Conservation (phyloP, 2,888 invertebrate species). For the Abrostola tripartita region DNA sequence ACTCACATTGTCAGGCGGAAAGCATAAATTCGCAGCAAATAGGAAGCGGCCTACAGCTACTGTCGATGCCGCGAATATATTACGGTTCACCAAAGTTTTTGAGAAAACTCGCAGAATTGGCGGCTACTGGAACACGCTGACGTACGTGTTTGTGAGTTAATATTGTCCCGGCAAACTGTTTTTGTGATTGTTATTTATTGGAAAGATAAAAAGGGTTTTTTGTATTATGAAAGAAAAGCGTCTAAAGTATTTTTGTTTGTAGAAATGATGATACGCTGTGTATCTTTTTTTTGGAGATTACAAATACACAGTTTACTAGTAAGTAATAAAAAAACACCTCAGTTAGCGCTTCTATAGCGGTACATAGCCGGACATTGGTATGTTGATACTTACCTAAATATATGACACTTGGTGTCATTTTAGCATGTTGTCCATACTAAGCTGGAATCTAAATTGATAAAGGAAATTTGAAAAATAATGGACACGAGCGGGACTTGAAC, state of each 20-base stretch:
- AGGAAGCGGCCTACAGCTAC: constrained; percentile 41
- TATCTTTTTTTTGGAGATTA: too few relatives aligned
- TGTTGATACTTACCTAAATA: too few relatives aligned
- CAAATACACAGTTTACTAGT: too few relatives aligned
- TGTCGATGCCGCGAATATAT: constrained; percentile 46
- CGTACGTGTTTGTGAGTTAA: constrained; percentile 13
- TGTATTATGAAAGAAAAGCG: neutral
- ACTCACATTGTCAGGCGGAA: constrained; percentile 39
- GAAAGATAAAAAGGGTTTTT: neutral
- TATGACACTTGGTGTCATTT: too few relatives aligned
- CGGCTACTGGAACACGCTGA: constrained; percentile 19
- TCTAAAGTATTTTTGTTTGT: constrained; percentile 1
- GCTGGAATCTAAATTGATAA: too few relatives aligned
- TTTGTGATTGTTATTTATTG: constrained; percentile 23
- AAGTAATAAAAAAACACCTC: too few relatives aligned
- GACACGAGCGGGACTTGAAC: too few relatives aligned
- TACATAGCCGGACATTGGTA: too few relatives aligned
- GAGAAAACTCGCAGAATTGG: constrained; percentile 15
- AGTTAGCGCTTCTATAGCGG: too few relatives aligned
- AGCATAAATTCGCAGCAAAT: constrained; percentile 46
- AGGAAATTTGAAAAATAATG: too few relatives aligned
- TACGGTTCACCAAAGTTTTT: constrained; percentile 28
- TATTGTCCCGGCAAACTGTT: constrained; percentile 13
- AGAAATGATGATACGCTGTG: too few relatives aligned
- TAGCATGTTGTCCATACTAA: too few relatives aligned